These are phyloP conservation scores for Eunapius fragilis DNA, from an alignment of 37 sponge, comb jelly and placozoan genomes.

Conservation along the genomic window DNA sequence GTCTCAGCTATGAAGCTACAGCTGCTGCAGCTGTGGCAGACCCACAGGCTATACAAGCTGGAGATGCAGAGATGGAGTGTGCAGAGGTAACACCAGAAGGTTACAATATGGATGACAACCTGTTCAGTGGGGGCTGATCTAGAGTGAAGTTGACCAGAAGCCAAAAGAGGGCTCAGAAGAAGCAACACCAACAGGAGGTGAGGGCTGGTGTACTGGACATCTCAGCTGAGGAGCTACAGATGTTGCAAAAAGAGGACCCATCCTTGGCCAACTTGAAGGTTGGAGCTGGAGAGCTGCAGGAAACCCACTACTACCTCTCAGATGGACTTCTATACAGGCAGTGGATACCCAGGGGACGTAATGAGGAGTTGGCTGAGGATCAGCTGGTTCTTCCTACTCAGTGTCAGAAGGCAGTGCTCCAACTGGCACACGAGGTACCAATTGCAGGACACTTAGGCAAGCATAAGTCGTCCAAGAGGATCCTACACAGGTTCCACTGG, in stretches of 20 bases:
- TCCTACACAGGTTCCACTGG: conserved; percentile 32
- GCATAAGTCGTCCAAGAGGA: not conserved
- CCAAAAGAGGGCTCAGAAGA: conserved; percentile 1
- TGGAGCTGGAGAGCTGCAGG: not conserved
- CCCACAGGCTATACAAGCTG: not conserved
- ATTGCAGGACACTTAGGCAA: conserved; percentile 2
- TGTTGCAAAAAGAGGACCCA: not conserved
- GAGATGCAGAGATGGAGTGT: not conserved
- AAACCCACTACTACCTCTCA: not conserved
- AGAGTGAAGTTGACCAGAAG: not conserved
- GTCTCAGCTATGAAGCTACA: no score
- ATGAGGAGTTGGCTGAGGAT: conserved; percentile 5
- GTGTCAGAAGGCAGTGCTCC: conserved; percentile 12
- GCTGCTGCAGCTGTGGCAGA: no score
- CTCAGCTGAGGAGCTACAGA: not conserved
- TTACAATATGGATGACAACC: not conserved
- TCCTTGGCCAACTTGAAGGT: not conserved
- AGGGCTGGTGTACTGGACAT: not conserved
- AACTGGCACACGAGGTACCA: conserved; percentile 3
- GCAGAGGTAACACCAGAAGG: not conserved
- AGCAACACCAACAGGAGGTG: not conserved
- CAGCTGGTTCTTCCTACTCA: conserved; percentile 29
- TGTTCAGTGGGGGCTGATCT: not conserved
- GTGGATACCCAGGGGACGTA: not conserved
- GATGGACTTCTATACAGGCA: not conserved